Evolutionary conservation across 2,888 invertebrate species (phyloP).

Genomic region (Heterodera filipjevi): DNA sequence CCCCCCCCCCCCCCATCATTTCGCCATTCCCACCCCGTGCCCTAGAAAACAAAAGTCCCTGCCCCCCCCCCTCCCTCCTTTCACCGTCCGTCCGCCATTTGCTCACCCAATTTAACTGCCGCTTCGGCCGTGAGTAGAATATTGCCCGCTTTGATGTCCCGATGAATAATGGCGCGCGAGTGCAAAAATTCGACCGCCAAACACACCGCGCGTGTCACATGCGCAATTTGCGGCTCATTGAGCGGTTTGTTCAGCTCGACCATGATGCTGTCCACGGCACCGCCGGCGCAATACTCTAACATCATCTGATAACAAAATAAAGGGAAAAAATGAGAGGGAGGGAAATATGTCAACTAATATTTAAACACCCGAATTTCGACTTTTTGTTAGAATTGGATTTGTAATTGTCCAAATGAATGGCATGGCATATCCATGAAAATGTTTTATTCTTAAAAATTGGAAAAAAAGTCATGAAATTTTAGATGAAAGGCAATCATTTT

Average conservation of each 20-base stretch:
- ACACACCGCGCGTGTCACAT: slow-evolving; percentile 79
- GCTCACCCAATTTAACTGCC: slow-evolving; percentile 89
- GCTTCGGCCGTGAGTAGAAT: slow-evolving; percentile 92
- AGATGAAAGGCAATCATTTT: no score
- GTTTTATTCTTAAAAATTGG: no score
- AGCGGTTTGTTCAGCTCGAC: slow-evolving; percentile 94
- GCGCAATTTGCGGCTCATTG: slow-evolving; percentile 89
- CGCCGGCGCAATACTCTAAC: slow-evolving; percentile 97
- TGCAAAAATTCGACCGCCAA: slow-evolving; percentile 82
- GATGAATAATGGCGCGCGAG: slow-evolving; percentile 84
- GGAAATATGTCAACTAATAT: no score
- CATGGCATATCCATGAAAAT: no score
- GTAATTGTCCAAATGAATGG: no score
- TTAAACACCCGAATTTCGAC: no score
- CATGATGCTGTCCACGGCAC: slow-evolving; percentile 98
- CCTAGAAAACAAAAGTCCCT: background rate
- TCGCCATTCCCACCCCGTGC: no score
- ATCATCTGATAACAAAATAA: slow-evolving; percentile 77
- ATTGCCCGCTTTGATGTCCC: slow-evolving; percentile 98
- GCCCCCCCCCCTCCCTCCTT: background rate
- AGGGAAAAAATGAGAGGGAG: no score
- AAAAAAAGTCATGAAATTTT: no score
- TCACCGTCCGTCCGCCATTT: no score
- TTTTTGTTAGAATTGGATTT: no score
- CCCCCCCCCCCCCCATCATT: no score